Evolutionary conservation across 2,888 invertebrate genomes (phyloP), one percentile per base, ranked within the genome.

Genomic region (Thymelicus sylvestris): DNA sequence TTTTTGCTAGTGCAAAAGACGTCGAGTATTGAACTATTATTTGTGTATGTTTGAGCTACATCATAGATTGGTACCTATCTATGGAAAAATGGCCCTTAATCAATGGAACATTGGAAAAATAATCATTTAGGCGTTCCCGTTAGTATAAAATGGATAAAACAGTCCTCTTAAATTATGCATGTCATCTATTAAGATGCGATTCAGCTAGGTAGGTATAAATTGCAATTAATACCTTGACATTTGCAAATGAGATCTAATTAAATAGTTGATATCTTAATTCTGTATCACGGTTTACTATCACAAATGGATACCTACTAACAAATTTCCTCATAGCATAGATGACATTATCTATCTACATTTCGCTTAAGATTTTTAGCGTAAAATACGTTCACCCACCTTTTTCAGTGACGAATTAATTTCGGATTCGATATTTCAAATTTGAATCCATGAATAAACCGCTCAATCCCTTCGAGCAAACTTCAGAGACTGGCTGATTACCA

Each of bases 361-460:
- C 38, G 59, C 59, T 24, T 24, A 24, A 2, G 2, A 12, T 55
- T 55, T 12, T 2, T 55, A 24, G 24, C 61, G 7, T 31, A 41
- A 62, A 52, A 55, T 55, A 55, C 41, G 19, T 13, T 39, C 48
- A 50, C n/a, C 52, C 24, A 57, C 24, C 64, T 59, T 31, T 31
- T 31, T 31, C 31, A 48, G 39, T 50, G 59, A 10, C 41, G 55
- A 68, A 55, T 64, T 59, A 63, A 60, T 57, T 68, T 47, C 41
- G 41, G 60, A 60, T 65, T 70, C 48, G 57, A 64, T 70, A 60
- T 60, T 65, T 65, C 65, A 60, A 70, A 70, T 65, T 65, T 44
- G 70, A 70, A 60, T 70, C 65, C 50, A 70, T 70, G 70, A 70
- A 70, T 70, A 70, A 70, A 65, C 60, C 65, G 65, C 50, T 60